Percentiles rank a stretch among this genome's conserved stretches.
These are phyloP conservation scores for Gambusia affinis DNA, from an alignment of 2,113 vertebrate species.

Conservation along the genomic window DNA sequence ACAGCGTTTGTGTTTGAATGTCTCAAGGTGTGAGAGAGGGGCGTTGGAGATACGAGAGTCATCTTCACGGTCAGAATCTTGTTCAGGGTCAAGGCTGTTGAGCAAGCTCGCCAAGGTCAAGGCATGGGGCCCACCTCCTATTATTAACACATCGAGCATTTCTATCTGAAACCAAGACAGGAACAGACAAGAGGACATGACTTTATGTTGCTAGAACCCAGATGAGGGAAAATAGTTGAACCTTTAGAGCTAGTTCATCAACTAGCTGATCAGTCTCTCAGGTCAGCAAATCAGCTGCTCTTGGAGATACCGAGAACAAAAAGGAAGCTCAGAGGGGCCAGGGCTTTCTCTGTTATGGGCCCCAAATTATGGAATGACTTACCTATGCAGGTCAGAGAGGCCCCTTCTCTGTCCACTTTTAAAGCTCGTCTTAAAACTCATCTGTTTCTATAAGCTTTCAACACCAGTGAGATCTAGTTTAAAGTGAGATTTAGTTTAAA, in stretches of 20 bases:
- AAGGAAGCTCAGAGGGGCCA: too few species aligned
- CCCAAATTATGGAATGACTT: too few species aligned
- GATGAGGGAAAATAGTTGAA: not conserved
- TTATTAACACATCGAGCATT: conserved; percentile 78
- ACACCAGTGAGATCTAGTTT: too few species aligned
- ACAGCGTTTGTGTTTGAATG: conserved; percentile 20
- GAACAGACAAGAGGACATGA: not conserved
- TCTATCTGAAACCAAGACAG: conserved; percentile 54
- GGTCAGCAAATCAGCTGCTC: too few species aligned
- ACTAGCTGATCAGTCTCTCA: too few species aligned
- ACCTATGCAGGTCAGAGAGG: too few species aligned
- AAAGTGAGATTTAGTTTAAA: too few species aligned
- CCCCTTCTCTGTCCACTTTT: too few species aligned
- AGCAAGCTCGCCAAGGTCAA: conserved; percentile 78
- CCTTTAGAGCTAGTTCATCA: not conserved
- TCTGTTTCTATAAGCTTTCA: too few species aligned
- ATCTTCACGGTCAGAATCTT: conserved; percentile 29
- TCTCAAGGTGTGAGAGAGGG: conserved; percentile 1
- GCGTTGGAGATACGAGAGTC: not conserved
- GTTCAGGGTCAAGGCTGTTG: conserved; percentile 22
- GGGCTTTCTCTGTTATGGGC: too few species aligned
- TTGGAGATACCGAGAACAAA: too few species aligned
- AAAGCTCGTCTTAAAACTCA: too few species aligned
- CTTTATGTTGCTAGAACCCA: not conserved
- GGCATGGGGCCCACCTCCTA: conserved; percentile 80